phyloP scores from a whole-genome alignment of 2,113 vertebrate species.

The Butorides virescens region DNA sequence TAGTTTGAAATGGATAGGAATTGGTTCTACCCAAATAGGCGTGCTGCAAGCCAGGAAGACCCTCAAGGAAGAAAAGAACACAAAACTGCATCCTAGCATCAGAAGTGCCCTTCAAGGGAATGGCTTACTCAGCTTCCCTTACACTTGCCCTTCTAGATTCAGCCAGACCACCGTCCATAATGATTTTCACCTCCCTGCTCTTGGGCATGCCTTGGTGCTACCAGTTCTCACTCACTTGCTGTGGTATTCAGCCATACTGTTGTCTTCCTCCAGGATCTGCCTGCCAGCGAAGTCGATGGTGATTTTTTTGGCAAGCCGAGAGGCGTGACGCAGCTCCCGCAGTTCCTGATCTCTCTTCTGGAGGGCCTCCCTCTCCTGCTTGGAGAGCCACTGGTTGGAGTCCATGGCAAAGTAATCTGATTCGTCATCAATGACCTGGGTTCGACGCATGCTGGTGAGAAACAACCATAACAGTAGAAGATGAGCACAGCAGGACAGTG shows the following conservation, averaged over 20 bases:
- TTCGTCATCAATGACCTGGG: slow-evolving; percentile 95
- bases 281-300: slow-evolving; percentile 94
- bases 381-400: slow-evolving; percentile 95
- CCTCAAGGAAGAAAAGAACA: not conserved
- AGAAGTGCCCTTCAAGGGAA: not conserved
- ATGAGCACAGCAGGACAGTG: not conserved
- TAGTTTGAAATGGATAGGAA: not conserved
- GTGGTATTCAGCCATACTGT: slow-evolving; percentile 82
- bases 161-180: accelerated
- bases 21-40: not conserved
- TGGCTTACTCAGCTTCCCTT: not conserved
- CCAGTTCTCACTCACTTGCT: slow-evolving; percentile 75
- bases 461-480: not conserved
- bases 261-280: slow-evolving; percentile 85
- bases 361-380: slow-evolving; percentile 83
- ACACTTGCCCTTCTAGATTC: not conserved
- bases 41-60: not conserved
- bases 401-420: slow-evolving; percentile 94
- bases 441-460: slow-evolving; percentile 83
- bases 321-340: slow-evolving; percentile 86
- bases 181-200: not conserved
- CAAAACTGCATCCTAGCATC: not conserved
- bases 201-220: accelerated
- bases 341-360: slow-evolving; percentile 88
- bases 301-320: slow-evolving; percentile 85